phyloP scores from a whole-genome alignment of 2,113 vertebrate species.

The Empidonax traillii region DNA sequence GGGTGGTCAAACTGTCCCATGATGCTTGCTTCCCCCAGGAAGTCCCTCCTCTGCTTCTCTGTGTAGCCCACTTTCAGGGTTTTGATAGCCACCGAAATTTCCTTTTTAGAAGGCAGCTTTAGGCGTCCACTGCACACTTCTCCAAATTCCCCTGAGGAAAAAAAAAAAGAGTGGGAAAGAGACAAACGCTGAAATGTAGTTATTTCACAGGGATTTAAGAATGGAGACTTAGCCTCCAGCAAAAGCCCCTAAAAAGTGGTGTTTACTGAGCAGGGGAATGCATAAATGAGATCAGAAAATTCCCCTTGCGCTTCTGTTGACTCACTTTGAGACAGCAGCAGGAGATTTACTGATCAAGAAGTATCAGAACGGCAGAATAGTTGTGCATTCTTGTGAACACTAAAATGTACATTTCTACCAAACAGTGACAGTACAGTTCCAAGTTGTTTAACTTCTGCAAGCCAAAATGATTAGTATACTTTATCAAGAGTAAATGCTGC shows the following conservation, averaged over 20 bases:
- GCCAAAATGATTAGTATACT: background rate
- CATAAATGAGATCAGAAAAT: background rate
- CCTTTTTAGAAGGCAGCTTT: slow-evolving; percentile 94
- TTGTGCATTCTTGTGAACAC: background rate
- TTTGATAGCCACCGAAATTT: slow-evolving; percentile 97
- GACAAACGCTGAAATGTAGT: background rate
- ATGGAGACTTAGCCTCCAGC: background rate
- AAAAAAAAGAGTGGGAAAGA: background rate
- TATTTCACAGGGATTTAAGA: background rate
- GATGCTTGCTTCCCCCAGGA: slow-evolving; percentile 95
- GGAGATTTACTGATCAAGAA: background rate
- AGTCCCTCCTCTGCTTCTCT: slow-evolving; percentile 95
- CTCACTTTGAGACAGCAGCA: background rate
- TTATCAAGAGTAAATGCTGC: background rate
- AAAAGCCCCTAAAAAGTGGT: background rate
- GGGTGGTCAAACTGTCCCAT: slow-evolving; percentile 99
- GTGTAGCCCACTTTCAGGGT: slow-evolving; percentile 96
- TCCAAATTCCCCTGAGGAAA: slow-evolving; percentile 88
- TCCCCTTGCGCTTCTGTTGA: background rate
- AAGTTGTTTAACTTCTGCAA: background rate
- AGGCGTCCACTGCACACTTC: slow-evolving; percentile 96
- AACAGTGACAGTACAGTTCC: background rate
- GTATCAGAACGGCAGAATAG: background rate
- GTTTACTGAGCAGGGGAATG: background rate
- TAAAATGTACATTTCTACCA: background rate